phyloP scores from a whole-genome alignment of 2,888 invertebrate genomes.

The Lomographa bimaculata region DNA sequence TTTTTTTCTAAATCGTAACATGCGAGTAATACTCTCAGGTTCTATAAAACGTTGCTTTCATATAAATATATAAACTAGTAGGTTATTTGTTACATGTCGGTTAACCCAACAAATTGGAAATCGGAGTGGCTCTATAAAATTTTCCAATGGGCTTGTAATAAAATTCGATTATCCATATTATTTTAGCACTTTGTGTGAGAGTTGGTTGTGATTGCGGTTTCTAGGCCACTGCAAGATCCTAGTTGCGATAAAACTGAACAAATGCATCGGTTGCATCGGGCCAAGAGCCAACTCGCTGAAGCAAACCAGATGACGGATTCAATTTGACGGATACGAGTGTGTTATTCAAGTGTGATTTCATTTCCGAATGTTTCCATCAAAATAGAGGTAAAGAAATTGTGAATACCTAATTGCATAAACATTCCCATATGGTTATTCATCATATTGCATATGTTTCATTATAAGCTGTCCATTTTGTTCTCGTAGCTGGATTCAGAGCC shows the following conservation, averaged over 20 bases:
- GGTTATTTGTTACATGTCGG: slow-evolving; percentile 17
- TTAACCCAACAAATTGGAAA: slow-evolving; percentile 41
- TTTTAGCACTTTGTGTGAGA: slow-evolving; percentile 41
- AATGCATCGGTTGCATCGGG: slow-evolving; percentile 51
- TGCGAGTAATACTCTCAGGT: slow-evolving; percentile 12
- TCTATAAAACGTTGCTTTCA: no score
- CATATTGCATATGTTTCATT: background rate
- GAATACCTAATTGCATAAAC: background rate
- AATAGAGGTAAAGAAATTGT: background rate
- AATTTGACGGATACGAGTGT: slow-evolving; percentile 28
- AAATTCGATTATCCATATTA: slow-evolving; percentile 42
- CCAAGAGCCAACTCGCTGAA: slow-evolving; percentile 53
- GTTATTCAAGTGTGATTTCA: slow-evolving; percentile 4
- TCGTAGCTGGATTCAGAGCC: no score
- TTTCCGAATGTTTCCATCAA: slow-evolving; percentile 2
- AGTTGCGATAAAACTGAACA: slow-evolving; percentile 48
- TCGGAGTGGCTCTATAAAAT: slow-evolving; percentile 42
- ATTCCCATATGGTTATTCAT: background rate
- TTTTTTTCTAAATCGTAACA: slow-evolving; percentile 5
- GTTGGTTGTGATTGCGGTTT: slow-evolving; percentile 47
- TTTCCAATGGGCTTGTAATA: slow-evolving; percentile 41
- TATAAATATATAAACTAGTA: no score
- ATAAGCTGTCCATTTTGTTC: no score
- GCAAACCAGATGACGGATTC: slow-evolving; percentile 46
- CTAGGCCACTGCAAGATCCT: slow-evolving; percentile 56